Base-by-base conservation (phyloP, 2,888 invertebrate species). In the Bombylius major region DNA sequence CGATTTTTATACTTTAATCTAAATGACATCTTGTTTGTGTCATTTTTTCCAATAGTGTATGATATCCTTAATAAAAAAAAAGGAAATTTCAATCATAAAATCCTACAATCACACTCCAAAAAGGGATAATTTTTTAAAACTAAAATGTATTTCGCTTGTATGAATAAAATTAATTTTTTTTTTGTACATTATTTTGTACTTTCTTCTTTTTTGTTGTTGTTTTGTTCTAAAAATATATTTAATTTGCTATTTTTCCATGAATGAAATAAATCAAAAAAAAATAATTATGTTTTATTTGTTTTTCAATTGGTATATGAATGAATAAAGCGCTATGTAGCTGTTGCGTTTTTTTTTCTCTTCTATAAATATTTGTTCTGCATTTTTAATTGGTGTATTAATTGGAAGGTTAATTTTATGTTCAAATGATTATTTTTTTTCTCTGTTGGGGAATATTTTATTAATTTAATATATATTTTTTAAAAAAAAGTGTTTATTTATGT, bases 341-440 rank as follows among this genome's bases (percentile, higher is more conserved):
- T 39, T 9, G 11, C 11, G 4, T 39, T 39, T 39, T 39, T 34
- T 51, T 8, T 47, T 50, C 13, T 36, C 8, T 47, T 23, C 39
- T 32, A 32, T 59, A 3, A 23, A 23, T 23, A 23, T 23, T 23
- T 23, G 23, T 23, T 23, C 23, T 23, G 23, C 23, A 23, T 23
- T 23, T 59, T 62, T 64, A 64, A 64, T 64, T 64, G 64, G 64
- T 64, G 63, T 64, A 64, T 64, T 64, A 64, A 64, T 64, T 62
- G 62, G 64, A 63, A 63, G 62, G 64, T 61, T 53, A 47, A 39
- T 54, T n/a, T n/a, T 49, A 50, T 54, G 31, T 52, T 53, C 12
- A 4, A 32, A 57, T 62, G 61, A 58, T 23, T 14, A 58, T 23
- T 14, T 31, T 23, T 4, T 50, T 50, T 50, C 3, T 2, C 23